Evolutionary conservation across 2,113 vertebrate genomes (phyloP), one percentile per base, ranked within the genome.

Genomic region (Callocephalon fimbriatum): DNA sequence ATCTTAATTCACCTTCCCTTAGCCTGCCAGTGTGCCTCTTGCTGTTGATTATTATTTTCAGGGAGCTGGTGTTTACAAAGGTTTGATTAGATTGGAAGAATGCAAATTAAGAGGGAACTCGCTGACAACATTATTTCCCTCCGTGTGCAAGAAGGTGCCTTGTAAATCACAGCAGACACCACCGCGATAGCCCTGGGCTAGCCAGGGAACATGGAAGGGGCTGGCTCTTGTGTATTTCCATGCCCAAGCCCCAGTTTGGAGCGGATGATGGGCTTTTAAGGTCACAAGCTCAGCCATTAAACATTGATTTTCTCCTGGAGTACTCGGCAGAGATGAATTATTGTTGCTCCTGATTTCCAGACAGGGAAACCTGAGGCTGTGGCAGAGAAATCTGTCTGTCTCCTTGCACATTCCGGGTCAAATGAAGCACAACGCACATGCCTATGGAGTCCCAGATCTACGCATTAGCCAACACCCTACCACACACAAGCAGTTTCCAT

Each of bases 61-160:
- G 9, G 22, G 72, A 45, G 77, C 35, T 90, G 67, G 10, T 90
- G 93, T 90, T 97, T 83, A 38, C 87, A 59, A 66, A 93, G 81
- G 81, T 38, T 58, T 94, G 89, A 89, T 96, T 93, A 44, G 86
- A 88, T 74, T 59, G 87, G 71, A 74, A 74, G 68, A 80, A 73
- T 42, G 81, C 45, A 82, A 95, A 95, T 79, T 32, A 82, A 40
- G 50, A 35, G 45, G 56, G 79, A 79, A 67, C 61, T 78, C 6
- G 2, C 37, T 68, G 79, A 7, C 7, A 22, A 3, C 1, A 0
- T 23, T 23, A 17, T 16, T 75, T 44, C 66, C 84, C 81, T 53
- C 32, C 2, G 29, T 7, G 59, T 12, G 58, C 78, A 23, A 40
- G 54, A 27, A 76, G 67, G 40, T 1, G 63, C 38, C 38, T 12